These are phyloP conservation scores for Oscheius sp. DNA, from an alignment of 2,888 invertebrate species.

Conservation along the genomic window DNA sequence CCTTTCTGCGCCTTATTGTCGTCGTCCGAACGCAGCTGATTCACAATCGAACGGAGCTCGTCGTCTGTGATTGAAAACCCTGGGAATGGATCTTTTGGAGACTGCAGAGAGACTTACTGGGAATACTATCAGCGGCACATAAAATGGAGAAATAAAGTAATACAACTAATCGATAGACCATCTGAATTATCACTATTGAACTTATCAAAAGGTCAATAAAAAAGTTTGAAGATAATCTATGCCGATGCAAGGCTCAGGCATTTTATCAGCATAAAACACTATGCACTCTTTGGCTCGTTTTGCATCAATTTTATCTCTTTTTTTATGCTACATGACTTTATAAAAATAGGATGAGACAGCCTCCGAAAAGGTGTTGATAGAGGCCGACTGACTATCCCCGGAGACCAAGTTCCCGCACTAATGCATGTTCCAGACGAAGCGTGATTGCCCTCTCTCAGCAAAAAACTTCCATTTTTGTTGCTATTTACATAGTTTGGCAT, in stretches of 20 bases:
- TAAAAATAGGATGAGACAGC: no score
- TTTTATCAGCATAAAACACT: no score
- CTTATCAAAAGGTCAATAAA: background rate
- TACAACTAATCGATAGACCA: background rate
- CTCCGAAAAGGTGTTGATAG: constrained; percentile 2
- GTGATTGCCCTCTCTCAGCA: no score
- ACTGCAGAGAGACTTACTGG: constrained; percentile 7
- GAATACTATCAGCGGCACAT: constrained; percentile 8
- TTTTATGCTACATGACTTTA: no score
- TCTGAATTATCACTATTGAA: background rate
- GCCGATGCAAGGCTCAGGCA: no score
- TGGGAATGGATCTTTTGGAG: background rate
- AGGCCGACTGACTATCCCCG: background rate
- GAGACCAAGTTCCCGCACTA: background rate
- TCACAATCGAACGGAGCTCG: constrained; percentile 41
- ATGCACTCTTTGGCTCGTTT: no score
- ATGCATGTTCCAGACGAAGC: constrained; percentile 15
- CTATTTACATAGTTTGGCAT: no score
- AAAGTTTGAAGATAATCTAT: no score
- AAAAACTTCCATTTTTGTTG: no score
- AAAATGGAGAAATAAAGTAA: background rate
- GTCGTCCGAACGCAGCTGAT: constrained; percentile 45
- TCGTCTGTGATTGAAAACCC: constrained; percentile 29
- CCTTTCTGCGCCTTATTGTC: constrained; percentile 45
- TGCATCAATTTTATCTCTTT: no score